A percentile compares a stretch with the other conserved stretches of the same genome.
phyloP scores from a whole-genome alignment of 1,140 invertebrate genomes.

The Antheraea mylitta region DNA sequence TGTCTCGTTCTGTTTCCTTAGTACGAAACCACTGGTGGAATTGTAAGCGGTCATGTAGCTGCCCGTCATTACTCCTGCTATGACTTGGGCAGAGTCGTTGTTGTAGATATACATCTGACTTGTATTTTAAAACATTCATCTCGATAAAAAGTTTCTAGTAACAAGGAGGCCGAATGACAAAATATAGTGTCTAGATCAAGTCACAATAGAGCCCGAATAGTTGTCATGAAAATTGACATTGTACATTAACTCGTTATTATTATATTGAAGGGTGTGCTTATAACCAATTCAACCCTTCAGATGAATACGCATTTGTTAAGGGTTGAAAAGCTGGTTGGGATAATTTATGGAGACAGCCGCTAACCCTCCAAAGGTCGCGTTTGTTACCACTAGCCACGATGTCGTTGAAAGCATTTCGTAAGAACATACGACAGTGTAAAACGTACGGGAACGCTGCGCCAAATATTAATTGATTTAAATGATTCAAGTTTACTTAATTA shows the following conservation, averaged over 20 bases:
- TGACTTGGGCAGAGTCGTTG: no score
- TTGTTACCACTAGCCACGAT: background rate
- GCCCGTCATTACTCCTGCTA: no score
- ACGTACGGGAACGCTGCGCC: background rate
- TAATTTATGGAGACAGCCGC: conserved; percentile 3
- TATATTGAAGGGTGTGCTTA: conserved; percentile 4
- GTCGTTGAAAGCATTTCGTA: background rate
- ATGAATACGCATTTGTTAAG: conserved; percentile 2
- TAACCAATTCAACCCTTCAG: conserved; percentile 1
- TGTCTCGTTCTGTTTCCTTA: no score
- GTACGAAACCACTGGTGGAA: no score
- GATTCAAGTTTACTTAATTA: no score
- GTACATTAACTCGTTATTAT: background rate
- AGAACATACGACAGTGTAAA: background rate
- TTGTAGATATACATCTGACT: no score
- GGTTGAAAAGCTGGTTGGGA: conserved; percentile 1
- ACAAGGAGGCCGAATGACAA: no score
- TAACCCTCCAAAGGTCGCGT: background rate
- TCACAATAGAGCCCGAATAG: background rate
- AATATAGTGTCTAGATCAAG: background rate
- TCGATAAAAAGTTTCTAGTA: no score
- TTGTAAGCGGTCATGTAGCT: no score
- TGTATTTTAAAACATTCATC: no score
- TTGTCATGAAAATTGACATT: background rate
- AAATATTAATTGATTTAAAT: background rate